These are phyloP conservation scores for Drepana arcuata DNA, from an alignment of 1,140 invertebrate species.

Conservation along the genomic window DNA sequence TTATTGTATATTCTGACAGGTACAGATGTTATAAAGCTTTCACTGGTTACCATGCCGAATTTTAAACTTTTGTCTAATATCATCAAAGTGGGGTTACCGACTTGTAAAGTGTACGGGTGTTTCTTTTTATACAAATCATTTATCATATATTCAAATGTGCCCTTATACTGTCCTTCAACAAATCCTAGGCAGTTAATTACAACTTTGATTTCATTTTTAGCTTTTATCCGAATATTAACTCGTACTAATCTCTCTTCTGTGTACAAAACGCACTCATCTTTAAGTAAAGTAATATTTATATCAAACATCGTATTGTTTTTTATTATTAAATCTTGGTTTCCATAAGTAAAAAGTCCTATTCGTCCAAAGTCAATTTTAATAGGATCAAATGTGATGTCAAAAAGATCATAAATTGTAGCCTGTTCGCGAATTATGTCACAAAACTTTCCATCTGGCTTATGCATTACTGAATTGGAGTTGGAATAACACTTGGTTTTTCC, in stretches of 20 bases:
- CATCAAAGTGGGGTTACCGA: slow-evolving; percentile 40
- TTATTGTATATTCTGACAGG: slow-evolving; percentile 49
- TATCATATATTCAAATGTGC: slow-evolving; percentile 42
- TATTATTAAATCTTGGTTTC: slow-evolving; percentile 35
- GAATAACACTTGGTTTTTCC: slow-evolving; percentile 25
- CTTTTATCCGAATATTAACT: slow-evolving; percentile 28
- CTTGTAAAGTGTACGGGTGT: slow-evolving; percentile 38
- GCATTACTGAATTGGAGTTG: slow-evolving; percentile 6
- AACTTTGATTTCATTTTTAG: slow-evolving; percentile 22
- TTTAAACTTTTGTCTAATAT: slow-evolving; percentile 48
- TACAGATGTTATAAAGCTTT: slow-evolving; percentile 47
- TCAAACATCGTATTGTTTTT: slow-evolving; percentile 42
- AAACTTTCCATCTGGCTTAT: slow-evolving; percentile 18
- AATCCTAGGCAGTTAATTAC: slow-evolving; percentile 36
- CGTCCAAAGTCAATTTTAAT: slow-evolving; percentile 41
- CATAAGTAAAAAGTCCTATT: slow-evolving; percentile 37
- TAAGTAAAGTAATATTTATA: slow-evolving; percentile 32
- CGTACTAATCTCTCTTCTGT: slow-evolving; percentile 25
- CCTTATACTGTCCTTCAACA: slow-evolving; percentile 25
- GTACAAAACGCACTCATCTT: slow-evolving; percentile 33
- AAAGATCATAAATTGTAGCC: slow-evolving; percentile 33
- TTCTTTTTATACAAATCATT: slow-evolving; percentile 34
- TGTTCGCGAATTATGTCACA: slow-evolving; percentile 21
- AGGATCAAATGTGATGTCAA: slow-evolving; percentile 34
- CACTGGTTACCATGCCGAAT: slow-evolving; percentile 58